phyloP scores from a whole-genome alignment of 2,113 vertebrate species.

The Uropsilus gracilis region DNA sequence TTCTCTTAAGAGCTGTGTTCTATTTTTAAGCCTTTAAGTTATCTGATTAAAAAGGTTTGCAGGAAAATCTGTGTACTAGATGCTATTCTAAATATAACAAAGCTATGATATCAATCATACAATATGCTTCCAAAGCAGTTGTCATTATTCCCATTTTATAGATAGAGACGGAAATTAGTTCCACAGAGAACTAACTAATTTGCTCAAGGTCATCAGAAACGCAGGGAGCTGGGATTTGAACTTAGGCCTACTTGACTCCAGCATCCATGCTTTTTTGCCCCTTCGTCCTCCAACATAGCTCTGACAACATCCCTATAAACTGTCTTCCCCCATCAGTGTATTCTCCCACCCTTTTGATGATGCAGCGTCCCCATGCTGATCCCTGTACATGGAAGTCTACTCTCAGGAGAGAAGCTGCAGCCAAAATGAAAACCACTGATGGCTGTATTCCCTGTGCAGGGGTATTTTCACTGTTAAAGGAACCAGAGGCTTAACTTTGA shows the following conservation, averaged over 20 bases:
- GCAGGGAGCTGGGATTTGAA: not conserved
- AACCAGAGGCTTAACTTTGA: not conserved
- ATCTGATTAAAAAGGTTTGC: constrained; percentile 21
- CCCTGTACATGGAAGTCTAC: not conserved
- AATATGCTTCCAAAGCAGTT: constrained; percentile 13
- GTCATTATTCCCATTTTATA: not conserved
- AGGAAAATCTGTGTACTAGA: not conserved
- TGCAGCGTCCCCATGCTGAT: not conserved
- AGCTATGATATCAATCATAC: not conserved
- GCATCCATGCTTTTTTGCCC: not conserved
- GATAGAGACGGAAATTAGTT: constrained; percentile 27
- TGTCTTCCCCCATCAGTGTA: not conserved
- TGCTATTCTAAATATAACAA: not conserved
- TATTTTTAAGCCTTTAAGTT: not conserved
- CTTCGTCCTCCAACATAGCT: not conserved
- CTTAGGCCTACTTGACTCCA: not conserved
- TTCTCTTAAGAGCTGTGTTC: not conserved
- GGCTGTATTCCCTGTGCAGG: not conserved
- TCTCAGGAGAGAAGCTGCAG: not conserved
- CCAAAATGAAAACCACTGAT: constrained; percentile 4
- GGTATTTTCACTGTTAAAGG: not conserved
- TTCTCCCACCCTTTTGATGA: not conserved
- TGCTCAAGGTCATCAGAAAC: not conserved
- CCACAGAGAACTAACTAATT: constrained; percentile 36
- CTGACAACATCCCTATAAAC: not conserved